Conservation (phyloP, 1,140 invertebrate species). For the Olivierus martensii region DNA sequence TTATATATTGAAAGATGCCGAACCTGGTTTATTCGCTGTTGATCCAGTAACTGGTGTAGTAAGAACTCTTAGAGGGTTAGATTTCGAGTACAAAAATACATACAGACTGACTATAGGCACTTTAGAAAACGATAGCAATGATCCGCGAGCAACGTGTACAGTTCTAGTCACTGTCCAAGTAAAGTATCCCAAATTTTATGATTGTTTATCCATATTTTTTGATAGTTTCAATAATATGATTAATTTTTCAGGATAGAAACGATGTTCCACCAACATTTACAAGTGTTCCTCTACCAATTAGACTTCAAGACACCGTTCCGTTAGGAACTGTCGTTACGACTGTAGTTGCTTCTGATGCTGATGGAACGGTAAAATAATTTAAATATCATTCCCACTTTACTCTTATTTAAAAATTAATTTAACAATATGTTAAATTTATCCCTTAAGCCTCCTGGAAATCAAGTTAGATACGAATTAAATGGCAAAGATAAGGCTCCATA, state of each 20-base stretch:
- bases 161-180: slow-evolving; percentile 55
- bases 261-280: slow-evolving; percentile 55
- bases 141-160: slow-evolving; percentile 53
- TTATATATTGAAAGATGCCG: slow-evolving; percentile 66
- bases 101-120: slow-evolving; percentile 65
- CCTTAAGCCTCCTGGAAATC: slow-evolving; percentile 14
- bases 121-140: slow-evolving; percentile 51
- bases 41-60: slow-evolving; percentile 62
- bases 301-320: slow-evolving; percentile 61
- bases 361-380: slow-evolving; percentile 42
- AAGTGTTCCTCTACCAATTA: slow-evolving; percentile 58
- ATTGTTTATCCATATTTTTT: background rate
- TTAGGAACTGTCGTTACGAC: slow-evolving; percentile 65
- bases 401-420: background rate
- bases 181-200: background rate
- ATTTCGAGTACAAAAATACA: slow-evolving; percentile 57
- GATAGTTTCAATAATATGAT: background rate
- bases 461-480: slow-evolving; percentile 61
- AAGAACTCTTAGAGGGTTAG: slow-evolving; percentile 53
- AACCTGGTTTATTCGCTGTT: slow-evolving; percentile 63
- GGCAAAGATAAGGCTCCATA: slow-evolving; percentile 60
- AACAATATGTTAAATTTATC: background rate
- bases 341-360: slow-evolving; percentile 59
- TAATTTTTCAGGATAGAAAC: slow-evolving; percentile 26
- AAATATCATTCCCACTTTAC: background rate